These are phyloP conservation scores for Drosophila silvestris DNA, from an alignment of 2,888 invertebrate species.

Conservation along the genomic window DNA sequence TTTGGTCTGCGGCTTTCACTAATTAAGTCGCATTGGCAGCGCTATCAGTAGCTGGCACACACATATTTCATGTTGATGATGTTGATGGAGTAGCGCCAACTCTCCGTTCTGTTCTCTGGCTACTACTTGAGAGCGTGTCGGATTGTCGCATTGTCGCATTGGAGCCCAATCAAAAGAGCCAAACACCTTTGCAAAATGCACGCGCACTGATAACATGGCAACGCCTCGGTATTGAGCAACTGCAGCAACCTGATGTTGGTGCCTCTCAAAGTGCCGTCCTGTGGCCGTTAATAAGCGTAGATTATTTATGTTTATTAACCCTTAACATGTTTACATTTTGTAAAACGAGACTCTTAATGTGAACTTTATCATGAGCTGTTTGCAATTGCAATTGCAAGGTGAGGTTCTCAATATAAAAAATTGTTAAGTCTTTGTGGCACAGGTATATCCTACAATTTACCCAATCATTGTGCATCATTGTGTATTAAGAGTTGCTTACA, in stretches of 20 bases:
- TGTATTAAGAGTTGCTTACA: background rate
- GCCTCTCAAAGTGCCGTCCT: conserved; percentile 48
- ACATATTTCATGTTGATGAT: conserved; percentile 72
- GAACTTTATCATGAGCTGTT: conserved; percentile 81
- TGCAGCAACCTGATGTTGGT: conserved; percentile 3
- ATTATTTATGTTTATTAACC: conserved; percentile 85
- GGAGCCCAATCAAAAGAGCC: conserved; percentile 69
- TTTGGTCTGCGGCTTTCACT: conserved; percentile 42
- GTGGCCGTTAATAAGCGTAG: conserved; percentile 80
- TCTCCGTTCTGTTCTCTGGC: conserved; percentile 21
- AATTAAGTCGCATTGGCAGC: conserved; percentile 72
- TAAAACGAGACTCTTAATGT: conserved; percentile 85
- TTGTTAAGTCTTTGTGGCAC: background rate
- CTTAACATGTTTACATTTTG: conserved; percentile 85
- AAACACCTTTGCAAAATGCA: conserved; percentile 84
- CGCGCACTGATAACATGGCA: conserved; percentile 75
- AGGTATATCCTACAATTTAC: conserved; percentile 16
- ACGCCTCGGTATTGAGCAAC: conserved; percentile 29
- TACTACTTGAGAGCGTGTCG: conserved; percentile 53
- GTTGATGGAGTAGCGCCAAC: conserved; percentile 32
- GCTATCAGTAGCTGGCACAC: conserved; percentile 63
- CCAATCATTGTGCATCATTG: background rate
- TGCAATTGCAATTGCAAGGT: conserved; percentile 65
- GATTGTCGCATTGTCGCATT: conserved; percentile 24
- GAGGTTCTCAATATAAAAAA: conserved; percentile 6